Base-by-base conservation (phyloP, 2,888 invertebrate species). In the Sicus ferrugineus region DNA sequence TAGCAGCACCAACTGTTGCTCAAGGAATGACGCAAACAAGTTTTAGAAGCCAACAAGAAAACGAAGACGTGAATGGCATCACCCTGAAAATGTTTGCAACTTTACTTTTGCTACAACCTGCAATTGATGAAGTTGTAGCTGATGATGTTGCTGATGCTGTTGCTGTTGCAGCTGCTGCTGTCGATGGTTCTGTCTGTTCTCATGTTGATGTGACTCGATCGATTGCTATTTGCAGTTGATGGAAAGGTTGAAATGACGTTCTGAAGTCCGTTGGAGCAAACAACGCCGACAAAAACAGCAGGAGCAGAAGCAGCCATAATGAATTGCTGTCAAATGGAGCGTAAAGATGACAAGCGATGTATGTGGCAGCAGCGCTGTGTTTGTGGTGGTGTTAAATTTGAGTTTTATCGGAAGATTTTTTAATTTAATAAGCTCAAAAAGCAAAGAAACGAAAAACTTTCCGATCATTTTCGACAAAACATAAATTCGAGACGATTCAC, bases 141-240 rank as follows among this genome's bases (percentile, higher is more conserved):
- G 59, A 21, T 34, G 34, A 34, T 59, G 31, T 19, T 59, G 59
- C 16, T 30, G 56, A 19, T 62, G 68, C n/a, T 61, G 42, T 26
- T 64, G 54, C 7, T 58, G 31, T n/a, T n/a, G n/a, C 34, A 54
- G 54, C 31, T 11, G 58, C 46, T n/a, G n/a, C n/a, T n/a, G n/a
- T n/a, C n/a, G n/a, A n/a, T n/a, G n/a, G n/a, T 28, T 61, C 34
- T 34, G 56, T 26, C 14, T 46, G 19, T 34, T 16, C 58, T 31
- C 30, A 31, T 75, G 73, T 73, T 77, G 75, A 75, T 70, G 74
- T 72, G 73, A 70, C 73, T 70, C 68, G 72, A 58, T 23, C 2
- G 48, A 64, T 31, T 73, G 63, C 64, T 76, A 79, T 77, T 73
- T 77, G 75, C 67, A 76, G 77, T 76, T 75, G 79, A 74, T 28